Evolutionary conservation across 23 tunicate genomes (phyloP).

Genomic region (Clavelina lepadiformis): DNA sequence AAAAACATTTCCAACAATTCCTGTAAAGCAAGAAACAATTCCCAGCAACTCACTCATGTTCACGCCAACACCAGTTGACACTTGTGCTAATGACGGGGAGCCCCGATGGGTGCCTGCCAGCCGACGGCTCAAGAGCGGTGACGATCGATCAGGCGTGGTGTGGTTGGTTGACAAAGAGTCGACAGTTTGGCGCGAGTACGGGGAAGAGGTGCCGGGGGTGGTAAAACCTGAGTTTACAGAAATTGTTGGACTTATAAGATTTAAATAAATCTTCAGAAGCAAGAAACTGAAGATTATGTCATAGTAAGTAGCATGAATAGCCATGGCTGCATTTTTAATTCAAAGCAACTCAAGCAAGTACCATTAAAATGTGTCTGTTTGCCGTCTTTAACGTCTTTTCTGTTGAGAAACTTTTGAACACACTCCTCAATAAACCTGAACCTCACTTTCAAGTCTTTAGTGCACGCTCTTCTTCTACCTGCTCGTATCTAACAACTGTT

Average conservation of each 20-base stretch:
- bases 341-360: no score
- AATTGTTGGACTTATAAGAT: no score
- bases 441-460: constrained; percentile 39
- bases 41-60: constrained; percentile 7
- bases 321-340: no score
- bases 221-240: background rate
- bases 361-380: no score
- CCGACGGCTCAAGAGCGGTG: constrained; percentile 64
- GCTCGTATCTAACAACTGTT: no score
- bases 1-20: background rate
- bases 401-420: constrained; percentile 34
- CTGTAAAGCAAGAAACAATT: background rate
- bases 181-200: constrained; percentile 40
- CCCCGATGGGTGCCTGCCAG: constrained; percentile 29
- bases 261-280: no score
- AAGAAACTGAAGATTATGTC: no score
- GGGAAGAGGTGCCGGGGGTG: constrained; percentile 45
- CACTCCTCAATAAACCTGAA: constrained; percentile 42
- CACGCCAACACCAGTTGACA: constrained; percentile 12
- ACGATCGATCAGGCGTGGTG: constrained; percentile 56
- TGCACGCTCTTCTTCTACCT: constrained; percentile 27
- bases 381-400: constrained; percentile 5
- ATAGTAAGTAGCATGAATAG: no score
- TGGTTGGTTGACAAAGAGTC: constrained; percentile 49
- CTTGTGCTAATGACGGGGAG: constrained; percentile 39